A percentile compares a stretch with the other conserved stretches of the same genome.
These are phyloP conservation scores for Puffinus mauretanicus DNA, from an alignment of 2,113 vertebrate genomes.

Conservation along the genomic window DNA sequence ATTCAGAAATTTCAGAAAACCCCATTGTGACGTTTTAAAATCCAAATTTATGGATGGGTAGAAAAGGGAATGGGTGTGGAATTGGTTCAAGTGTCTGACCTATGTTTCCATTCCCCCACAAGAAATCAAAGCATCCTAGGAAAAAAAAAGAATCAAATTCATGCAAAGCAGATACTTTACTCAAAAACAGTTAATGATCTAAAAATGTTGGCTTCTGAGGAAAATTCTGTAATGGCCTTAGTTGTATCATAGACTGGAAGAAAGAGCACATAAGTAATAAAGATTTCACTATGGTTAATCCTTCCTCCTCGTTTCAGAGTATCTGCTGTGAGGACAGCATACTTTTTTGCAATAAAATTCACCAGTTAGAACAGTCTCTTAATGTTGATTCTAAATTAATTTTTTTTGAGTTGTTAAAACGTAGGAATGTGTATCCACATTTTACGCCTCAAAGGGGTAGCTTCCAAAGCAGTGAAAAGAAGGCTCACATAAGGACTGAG, in stretches of 20 bases:
- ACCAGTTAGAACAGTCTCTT: neutral
- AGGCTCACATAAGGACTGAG: neutral
- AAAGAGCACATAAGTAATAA: neutral
- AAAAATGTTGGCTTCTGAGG: neutral
- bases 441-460: neutral
- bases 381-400: neutral
- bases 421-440: neutral
- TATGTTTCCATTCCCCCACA: neutral
- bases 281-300: neutral
- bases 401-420: neutral
- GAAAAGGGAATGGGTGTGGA: slow-evolving; percentile 1
- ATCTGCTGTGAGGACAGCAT: neutral
- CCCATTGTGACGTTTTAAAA: neutral
- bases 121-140: neutral
- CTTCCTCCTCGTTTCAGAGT: neutral
- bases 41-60: neutral
- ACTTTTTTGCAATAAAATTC: neutral
- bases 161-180: neutral
- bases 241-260: neutral
- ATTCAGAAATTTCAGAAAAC: neutral
- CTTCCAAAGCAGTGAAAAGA: slow-evolving; percentile 2
- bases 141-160: neutral
- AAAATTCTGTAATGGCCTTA: neutral
- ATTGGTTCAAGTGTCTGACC: neutral
- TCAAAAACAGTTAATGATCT: neutral